Evolutionary conservation across 2,888 invertebrate species (phyloP).

Genomic region (Adela reaumurella): DNA sequence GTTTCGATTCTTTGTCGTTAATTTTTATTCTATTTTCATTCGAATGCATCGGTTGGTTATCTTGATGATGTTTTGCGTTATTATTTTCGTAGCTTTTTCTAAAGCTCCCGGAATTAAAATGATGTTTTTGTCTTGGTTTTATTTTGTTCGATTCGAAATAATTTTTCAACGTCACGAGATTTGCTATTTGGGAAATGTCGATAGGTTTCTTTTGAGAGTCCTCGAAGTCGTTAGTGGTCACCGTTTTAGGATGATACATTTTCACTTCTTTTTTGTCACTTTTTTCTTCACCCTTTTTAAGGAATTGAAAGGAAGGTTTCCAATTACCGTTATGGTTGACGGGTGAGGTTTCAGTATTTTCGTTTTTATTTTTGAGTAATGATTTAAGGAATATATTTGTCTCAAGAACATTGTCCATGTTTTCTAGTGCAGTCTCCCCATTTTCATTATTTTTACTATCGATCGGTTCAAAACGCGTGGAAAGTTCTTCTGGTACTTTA

Average conservation of each 20-base stretch:
- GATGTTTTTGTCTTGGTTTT: conserved; percentile 19
- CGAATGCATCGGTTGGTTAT: no score
- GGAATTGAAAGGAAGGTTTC: conserved; percentile 3
- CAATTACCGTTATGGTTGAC: conserved; percentile 8
- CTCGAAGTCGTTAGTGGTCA: conserved; percentile 25
- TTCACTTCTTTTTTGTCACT: not conserved
- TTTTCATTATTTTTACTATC: not conserved
- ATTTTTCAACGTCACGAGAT: conserved; percentile 34
- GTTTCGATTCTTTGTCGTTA: no score
- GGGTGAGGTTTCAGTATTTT: conserved; percentile 2
- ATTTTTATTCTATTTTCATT: no score
- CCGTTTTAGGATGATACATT: conserved; percentile 13
- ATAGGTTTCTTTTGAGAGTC: conserved; percentile 24
- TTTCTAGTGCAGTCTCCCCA: conserved; percentile 18
- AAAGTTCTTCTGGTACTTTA: not conserved
- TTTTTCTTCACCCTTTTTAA: not conserved
- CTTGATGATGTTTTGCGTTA: not conserved
- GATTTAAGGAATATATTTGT: conserved; percentile 39
- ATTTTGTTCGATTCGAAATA: conserved; percentile 38
- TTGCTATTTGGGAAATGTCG: conserved; percentile 32
- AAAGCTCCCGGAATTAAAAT: not conserved
- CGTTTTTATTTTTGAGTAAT: conserved; percentile 21
- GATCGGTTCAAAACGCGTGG: not conserved
- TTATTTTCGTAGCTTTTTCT: not conserved
- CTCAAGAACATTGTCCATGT: conserved; percentile 23